Conservation (phyloP, 2,797 vertebrate genomes). For the Paratrypauchen microcephalus region DNA sequence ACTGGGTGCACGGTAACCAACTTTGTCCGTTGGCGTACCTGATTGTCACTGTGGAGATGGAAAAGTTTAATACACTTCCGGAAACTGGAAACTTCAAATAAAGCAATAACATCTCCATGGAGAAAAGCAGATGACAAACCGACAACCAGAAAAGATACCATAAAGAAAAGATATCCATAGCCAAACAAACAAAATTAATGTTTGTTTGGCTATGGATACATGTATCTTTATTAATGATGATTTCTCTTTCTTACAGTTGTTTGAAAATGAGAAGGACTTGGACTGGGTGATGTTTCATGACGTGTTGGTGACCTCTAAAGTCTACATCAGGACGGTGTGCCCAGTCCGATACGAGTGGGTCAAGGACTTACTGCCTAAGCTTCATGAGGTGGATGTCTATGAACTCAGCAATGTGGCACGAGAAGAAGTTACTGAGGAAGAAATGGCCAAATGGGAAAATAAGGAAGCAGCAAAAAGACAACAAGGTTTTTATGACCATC, state of each 20-base stretch:
- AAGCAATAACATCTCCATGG: no score
- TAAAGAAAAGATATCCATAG: no score
- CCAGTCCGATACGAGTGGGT: conserved; percentile 96
- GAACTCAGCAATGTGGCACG: conserved; percentile 93
- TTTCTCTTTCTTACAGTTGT: conserved; percentile 75
- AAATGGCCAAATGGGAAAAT: conserved; percentile 83
- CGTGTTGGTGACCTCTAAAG: conserved; percentile 90
- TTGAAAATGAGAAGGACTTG: conserved; percentile 86
- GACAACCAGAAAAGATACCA: no score
- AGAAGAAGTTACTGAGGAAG: conserved; percentile 90
- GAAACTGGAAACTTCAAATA: no score
- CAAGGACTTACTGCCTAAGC: conserved; percentile 89
- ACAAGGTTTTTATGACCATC: conserved; percentile 67
- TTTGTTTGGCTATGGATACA: no score
- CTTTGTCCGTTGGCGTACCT: no score
- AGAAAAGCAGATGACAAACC: no score
- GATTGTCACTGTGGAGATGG: no score
- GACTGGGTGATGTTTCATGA: conserved; percentile 98
- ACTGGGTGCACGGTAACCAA: no score
- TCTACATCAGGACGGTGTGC: conserved; percentile 91
- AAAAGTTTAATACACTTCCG: no score
- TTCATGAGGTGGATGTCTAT: conserved; percentile 91
- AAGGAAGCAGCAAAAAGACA: conserved; percentile 84
- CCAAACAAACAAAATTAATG: no score
- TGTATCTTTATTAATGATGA: background rate